These are phyloP conservation scores for Medauroidea extradentata DNA, from an alignment of 1,140 invertebrate species.

Conservation along the genomic window DNA sequence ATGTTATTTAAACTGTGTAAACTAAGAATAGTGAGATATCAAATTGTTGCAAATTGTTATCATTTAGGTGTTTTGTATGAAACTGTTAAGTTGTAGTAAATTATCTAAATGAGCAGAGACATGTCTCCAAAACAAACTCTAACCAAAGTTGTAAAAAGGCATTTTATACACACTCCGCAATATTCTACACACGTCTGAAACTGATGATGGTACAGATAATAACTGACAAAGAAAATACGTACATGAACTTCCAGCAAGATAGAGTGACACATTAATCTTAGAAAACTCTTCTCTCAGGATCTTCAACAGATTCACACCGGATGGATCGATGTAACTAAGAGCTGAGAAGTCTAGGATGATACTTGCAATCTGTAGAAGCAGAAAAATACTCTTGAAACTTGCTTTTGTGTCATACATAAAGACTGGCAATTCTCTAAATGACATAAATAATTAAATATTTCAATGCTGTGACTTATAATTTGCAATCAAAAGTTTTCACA, in stretches of 20 bases:
- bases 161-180: slow-evolving; percentile 18
- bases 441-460: background rate
- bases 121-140: too few relatives aligned
- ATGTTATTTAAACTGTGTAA: too few relatives aligned
- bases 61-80: too few relatives aligned
- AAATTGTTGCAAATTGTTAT: too few relatives aligned
- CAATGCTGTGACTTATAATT: too few relatives aligned
- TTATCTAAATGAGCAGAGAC: too few relatives aligned
- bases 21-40: too few relatives aligned
- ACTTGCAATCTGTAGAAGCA: slow-evolving; percentile 19
- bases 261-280: slow-evolving; percentile 51
- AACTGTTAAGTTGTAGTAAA: too few relatives aligned
- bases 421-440: background rate
- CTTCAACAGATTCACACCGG: slow-evolving; percentile 56
- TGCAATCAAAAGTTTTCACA: too few relatives aligned
- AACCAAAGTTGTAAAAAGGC: too few relatives aligned
- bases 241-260: slow-evolving; percentile 59
- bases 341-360: slow-evolving; percentile 67
- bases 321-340: slow-evolving; percentile 64
- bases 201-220: background rate
- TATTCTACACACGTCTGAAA: background rate
- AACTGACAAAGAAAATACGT: slow-evolving; percentile 26
- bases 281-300: slow-evolving; percentile 51
- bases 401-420: background rate
- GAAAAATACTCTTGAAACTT: too few relatives aligned